Conservation (phyloP, 2,888 invertebrate species). For the Archaeoteleia sp. region DNA sequence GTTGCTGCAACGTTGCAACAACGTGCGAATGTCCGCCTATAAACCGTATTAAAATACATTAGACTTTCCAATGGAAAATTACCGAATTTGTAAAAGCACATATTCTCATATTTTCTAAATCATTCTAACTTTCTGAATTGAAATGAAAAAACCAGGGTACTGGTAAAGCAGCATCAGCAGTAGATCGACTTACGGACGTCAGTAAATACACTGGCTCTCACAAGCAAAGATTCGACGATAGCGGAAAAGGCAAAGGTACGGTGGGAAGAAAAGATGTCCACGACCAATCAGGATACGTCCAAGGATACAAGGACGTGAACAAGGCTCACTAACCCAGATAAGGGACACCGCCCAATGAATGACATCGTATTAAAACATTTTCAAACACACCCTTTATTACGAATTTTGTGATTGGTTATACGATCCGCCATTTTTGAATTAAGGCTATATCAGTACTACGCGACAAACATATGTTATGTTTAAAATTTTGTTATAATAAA, state of each 20-base stretch:
- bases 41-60: too few relatives aligned
- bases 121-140: too few relatives aligned
- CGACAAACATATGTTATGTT: too few relatives aligned
- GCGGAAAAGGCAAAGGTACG: slow-evolving; percentile 90
- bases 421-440: too few relatives aligned
- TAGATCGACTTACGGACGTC: slow-evolving; percentile 89
- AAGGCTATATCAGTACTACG: too few relatives aligned
- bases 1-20: too few relatives aligned
- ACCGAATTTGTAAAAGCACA: too few relatives aligned
- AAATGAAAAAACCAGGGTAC: slow-evolving; percentile 76
- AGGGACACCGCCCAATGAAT: slow-evolving; percentile 1
- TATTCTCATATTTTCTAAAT: too few relatives aligned
- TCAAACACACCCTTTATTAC: neutral
- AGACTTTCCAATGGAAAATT: too few relatives aligned
- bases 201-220: slow-evolving; percentile 92
- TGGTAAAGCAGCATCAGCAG: slow-evolving; percentile 75
- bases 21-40: too few relatives aligned
- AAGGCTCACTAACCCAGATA: slow-evolving; percentile 61
- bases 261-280: slow-evolving; percentile 86
- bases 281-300: slow-evolving; percentile 87
- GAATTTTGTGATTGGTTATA: neutral
- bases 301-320: slow-evolving; percentile 88
- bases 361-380: slow-evolving; percentile 6
- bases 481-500: too few relatives aligned
- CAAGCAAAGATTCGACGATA: slow-evolving; percentile 89